Evolutionary conservation across 2,113 vertebrate genomes (phyloP).

Genomic region (Hippocampus comes): DNA sequence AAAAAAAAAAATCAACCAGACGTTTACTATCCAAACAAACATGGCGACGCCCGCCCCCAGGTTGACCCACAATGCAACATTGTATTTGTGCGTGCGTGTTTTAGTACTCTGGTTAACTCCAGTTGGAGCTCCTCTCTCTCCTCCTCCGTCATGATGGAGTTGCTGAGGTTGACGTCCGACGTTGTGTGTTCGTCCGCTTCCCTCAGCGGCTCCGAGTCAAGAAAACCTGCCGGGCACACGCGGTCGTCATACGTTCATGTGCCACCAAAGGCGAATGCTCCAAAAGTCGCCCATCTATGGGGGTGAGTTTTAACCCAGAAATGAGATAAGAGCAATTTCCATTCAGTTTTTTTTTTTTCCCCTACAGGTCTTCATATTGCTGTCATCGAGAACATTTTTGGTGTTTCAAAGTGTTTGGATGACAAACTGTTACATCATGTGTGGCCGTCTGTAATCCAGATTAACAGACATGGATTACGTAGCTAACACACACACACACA

Average conservation of each 20-base stretch:
- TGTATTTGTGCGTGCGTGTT: background rate
- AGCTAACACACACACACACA: constrained; percentile 25
- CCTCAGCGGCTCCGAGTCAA: constrained; percentile 81
- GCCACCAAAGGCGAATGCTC: background rate
- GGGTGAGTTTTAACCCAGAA: background rate
- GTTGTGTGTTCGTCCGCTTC: constrained; percentile 82
- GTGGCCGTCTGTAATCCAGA: constrained; percentile 56
- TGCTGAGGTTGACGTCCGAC: constrained; percentile 78
- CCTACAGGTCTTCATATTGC: background rate
- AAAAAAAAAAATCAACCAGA: background rate
- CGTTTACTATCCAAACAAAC: background rate
- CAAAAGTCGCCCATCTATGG: background rate
- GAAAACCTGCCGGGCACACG: constrained; percentile 71
- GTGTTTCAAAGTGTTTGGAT: background rate
- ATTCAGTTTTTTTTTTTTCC: background rate
- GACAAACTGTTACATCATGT: constrained; percentile 47
- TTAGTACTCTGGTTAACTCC: constrained; percentile 83
- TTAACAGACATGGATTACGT: constrained; percentile 59
- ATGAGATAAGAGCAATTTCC: background rate
- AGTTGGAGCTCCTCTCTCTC: constrained; percentile 87
- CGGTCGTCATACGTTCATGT: background rate
- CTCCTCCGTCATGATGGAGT: constrained; percentile 81
- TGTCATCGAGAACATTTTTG: background rate
- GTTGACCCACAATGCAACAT: background rate
- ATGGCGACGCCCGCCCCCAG: too few species aligned